Conservation (phyloP, 2,888 invertebrate species). For the Allolobophora icterica region DNA sequence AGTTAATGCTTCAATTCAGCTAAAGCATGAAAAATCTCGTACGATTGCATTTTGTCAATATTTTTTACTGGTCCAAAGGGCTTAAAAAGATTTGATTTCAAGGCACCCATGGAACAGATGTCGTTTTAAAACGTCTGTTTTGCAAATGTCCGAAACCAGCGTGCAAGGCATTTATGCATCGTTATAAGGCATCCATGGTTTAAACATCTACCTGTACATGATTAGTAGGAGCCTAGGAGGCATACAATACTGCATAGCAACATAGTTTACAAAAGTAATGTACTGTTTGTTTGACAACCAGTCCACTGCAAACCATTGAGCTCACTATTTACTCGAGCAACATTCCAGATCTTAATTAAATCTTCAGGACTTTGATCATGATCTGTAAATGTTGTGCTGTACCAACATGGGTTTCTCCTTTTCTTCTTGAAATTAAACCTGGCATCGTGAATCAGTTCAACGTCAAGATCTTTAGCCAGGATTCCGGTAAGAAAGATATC, state of each 20-base stretch:
- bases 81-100: too few species aligned
- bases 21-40: too few species aligned
- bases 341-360: constrained; percentile 2
- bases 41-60: too few species aligned
- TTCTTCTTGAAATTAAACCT: constrained; percentile 5
- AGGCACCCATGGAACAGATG: too few species aligned
- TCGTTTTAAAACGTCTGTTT: too few species aligned
- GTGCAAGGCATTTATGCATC: background rate
- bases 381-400: constrained; percentile 1
- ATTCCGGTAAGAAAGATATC: constrained; percentile 30
- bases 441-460: constrained; percentile 25
- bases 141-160: too few species aligned
- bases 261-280: background rate
- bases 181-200: background rate
- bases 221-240: background rate
- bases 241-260: background rate
- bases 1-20: too few species aligned
- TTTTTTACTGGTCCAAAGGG: too few species aligned
- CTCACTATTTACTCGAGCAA: background rate
- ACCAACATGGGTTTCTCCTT: constrained; percentile 3
- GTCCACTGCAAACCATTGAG: background rate
- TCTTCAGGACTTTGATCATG: background rate
- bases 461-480: background rate
- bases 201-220: background rate
- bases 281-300: background rate